phyloP scores from a whole-genome alignment of 2,113 vertebrate species.

The Herpetotheres cachinnans region DNA sequence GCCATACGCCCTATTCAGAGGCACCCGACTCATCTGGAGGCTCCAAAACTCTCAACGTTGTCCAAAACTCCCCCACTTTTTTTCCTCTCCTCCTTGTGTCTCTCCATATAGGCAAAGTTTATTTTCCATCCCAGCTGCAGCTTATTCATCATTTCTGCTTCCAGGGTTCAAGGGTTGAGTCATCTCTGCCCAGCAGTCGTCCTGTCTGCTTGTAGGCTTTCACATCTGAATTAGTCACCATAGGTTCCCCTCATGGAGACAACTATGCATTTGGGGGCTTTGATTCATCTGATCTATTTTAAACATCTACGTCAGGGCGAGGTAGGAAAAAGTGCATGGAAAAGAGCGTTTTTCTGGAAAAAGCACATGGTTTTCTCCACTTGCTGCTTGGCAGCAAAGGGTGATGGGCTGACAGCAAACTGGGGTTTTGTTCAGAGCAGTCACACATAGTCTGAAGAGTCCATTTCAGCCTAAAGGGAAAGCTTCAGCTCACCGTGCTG shows the following conservation, averaged over 20 bases:
- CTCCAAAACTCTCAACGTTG: neutral
- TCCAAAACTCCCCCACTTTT: accelerated
- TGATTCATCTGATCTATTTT: conserved; percentile 15
- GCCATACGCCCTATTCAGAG: accelerated
- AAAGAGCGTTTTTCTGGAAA: neutral
- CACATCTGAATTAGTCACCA: neutral
- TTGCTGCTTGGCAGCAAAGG: neutral
- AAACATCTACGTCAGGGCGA: neutral
- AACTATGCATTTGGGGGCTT: neutral
- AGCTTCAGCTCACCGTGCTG: neutral
- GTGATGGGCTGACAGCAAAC: accelerated
- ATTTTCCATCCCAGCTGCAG: neutral
- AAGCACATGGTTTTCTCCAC: neutral
- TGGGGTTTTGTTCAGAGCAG: neutral
- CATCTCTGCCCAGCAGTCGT: neutral
- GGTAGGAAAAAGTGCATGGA: neutral
- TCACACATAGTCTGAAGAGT: neutral
- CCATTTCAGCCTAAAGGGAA: neutral
- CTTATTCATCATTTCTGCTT: neutral
- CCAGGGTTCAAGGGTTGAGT: neutral
- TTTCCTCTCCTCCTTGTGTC: neutral
- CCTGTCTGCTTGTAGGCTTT: neutral
- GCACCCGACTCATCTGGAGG: accelerated
- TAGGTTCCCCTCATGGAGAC: neutral
- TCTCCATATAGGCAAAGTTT: neutral